Base-by-base conservation (phyloP, 2,113 vertebrate species). In the Prochilodus magdalenae region DNA sequence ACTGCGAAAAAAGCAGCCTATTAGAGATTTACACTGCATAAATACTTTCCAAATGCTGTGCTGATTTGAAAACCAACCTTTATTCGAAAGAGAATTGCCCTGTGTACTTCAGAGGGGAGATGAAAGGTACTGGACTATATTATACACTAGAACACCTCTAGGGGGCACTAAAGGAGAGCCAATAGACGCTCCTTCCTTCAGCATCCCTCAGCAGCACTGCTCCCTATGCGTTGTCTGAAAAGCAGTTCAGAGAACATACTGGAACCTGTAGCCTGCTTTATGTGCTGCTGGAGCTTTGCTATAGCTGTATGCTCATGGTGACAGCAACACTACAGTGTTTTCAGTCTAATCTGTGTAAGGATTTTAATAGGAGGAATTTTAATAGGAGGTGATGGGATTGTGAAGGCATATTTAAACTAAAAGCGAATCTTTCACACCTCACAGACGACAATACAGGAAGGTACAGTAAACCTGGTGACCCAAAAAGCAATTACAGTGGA, bases 81-180 rank as follows among this genome's bases (percentile, higher is more conserved):
- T 36, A 36, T 36, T 67, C 22, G 16, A 40, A 67, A 16, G 22
- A 44, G 33, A 44, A 70, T 44, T 40, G 66, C 22, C 24, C 36
- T 13, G 33, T 70, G 66, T 15, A 11, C 40, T 44, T 70, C 66
- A 44, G 66, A 44, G 22, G 44, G n/a, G 33, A 44, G 33, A 40
- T 70, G 18, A 70, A 67, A n/a, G 66, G 44, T 2, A 70, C 22
- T 16, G 24, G 33, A 70, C 12, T 59, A 57, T 13, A 57, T 70
- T 1, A 33, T 80, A 36, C 57, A 18, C 6, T 14, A 29, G 20
- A 59, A 51, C 4, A 57, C 72, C 80, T 75, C 80, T 59, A 82
- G 80, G 73, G 63, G 80, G 80, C 80, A 47, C 36, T 75, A 82
- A 59, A 82, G 80, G 74, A 36, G n/a, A 73, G 49, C 57, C 47